Base-by-base conservation (phyloP, 2,113 vertebrate genomes). In the Dicentrarchus labrax region DNA sequence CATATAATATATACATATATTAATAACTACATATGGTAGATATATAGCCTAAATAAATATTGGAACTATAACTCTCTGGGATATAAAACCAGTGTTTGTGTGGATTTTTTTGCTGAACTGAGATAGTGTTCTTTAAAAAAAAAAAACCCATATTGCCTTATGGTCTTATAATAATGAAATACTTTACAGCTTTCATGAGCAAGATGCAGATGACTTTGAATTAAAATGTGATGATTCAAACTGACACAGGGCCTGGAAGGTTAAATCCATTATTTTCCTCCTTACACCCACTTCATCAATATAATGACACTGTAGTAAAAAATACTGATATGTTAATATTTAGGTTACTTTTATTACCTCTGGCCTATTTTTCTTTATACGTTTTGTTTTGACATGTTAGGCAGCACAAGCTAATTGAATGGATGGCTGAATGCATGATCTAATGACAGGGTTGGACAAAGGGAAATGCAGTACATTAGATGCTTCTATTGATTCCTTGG, bases 121-220 rank as follows among this genome's bases (percentile, higher is more conserved):
- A 30, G 24, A 65, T 9, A 72, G 17, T 65, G 22, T 41, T 71
- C 2, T 64, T 65, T 8, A 3, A 53, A 72, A 30, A 30, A 30
- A 30, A 30, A 30, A 3, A 30, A 30, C 54, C 61, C 59, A 85
- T 68, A 13, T 64, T 8, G 43, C 22, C 10, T 56, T 61, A n/a
- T 57, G 38, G 45, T 76, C 72, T 56, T 36, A 56, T 81, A 73
- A 86, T 60, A 30, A 54, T 72, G 9, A 78, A 71, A 8, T 53
- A 12, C 8, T 24, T 43, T 17, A 47, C 6, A 19, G 47, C n/a
- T 69, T 76, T 78, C 10, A 50, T 73, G 36, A 68, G 54, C 1
- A 80, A 76, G 4, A 82, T 43, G 68, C 76, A 79, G 10, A 50
- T n/a, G 43, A 66, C 21, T 50, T 36, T 4, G n/a, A 16, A 39